Evolutionary conservation across 2,888 invertebrate genomes (phyloP), one percentile per base, ranked within the genome.

Genomic region (Amblyteles armatorius): DNA sequence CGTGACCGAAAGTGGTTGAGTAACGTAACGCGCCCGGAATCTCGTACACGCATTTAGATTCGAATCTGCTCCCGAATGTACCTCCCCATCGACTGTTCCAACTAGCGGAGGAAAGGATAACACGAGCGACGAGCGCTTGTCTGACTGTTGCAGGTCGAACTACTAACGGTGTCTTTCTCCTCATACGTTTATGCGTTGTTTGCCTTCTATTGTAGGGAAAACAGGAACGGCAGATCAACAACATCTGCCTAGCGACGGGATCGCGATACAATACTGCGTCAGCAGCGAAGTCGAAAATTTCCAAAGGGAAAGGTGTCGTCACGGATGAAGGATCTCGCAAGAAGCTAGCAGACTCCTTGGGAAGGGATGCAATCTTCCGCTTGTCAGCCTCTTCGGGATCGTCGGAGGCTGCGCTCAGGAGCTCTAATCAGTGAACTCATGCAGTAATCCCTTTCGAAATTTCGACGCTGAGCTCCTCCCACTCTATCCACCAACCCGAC

Each of bases 1-100:
- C 80, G 86, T 83, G 82, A 80, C 86, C 86, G 83, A 88, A 87
- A 86, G 84, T 79, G 87, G 83, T 72, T 44, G 79, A 79, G 77
- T 65, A 69, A 82, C 77, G 52, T 78, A 84, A 74, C 79, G 63
- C 79, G 72, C 67, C 55, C 26, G 79, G 76, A n/a, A 74, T 82
- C 85, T 67, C 52, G 22, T 80, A 48, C 16, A 73, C 82, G 82
- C 80, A 80, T 85, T 82, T 80, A 76, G 77, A 82, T 82, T 73
- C 79, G 85, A 73, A 83, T 79, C 76, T 82, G 69, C 67, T 73
- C 29, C 52, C 60, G 76, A 74, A 77, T 76, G 76, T 74, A 67
- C 16, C 55, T 11, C 16, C 13, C 29, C n/a, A 50, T 65, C 65
- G 76, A 65, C 65, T 76, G 65, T 65, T 76, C 48, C 22, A 3